A percentile compares a stretch with the other conserved stretches of the same genome.
Evolutionary conservation across 2,797 vertebrate genomes (phyloP).

Genomic region (Carcharodon carcharias): DNA sequence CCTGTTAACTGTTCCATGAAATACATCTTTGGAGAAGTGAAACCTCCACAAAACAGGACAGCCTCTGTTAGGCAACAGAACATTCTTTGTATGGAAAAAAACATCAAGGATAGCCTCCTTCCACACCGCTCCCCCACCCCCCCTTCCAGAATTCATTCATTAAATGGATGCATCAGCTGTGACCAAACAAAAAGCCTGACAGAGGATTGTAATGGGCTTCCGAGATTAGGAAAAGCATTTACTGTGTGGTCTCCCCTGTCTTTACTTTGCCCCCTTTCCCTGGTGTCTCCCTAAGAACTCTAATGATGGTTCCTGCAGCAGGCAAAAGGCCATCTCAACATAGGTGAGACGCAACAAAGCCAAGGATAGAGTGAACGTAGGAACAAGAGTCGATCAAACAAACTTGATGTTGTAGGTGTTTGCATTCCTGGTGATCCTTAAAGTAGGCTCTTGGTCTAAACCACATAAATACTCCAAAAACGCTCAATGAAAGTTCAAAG

Average conservation of each 20-base stretch:
- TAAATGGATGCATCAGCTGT: conserved; percentile 57
- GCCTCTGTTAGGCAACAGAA: conserved; percentile 79
- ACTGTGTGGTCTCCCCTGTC: not conserved
- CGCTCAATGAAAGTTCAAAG: not conserved
- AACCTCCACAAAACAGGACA: conserved; percentile 66
- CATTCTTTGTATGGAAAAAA: conserved; percentile 68
- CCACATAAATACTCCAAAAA: not conserved
- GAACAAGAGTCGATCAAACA: not conserved
- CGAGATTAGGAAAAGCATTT: conserved; percentile 53
- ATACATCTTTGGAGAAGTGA: conserved; percentile 67
- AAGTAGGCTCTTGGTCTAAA: not conserved
- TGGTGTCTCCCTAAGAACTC: not conserved
- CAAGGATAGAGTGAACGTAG: not conserved
- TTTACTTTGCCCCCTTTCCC: not conserved
- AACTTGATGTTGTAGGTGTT: not conserved
- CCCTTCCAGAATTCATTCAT: conserved; percentile 53
- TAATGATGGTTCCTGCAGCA: not conserved
- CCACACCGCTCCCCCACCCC: not conserved
- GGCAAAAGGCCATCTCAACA: not conserved
- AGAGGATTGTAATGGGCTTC: conserved; percentile 25
- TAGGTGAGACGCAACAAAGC: not conserved
- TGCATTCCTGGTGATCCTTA: not conserved
- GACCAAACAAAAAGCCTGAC: conserved; percentile 44
- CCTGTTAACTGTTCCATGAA: conserved; percentile 79
- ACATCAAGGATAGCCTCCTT: conserved; percentile 63